Evolutionary conservation across 2,888 invertebrate species (phyloP).

Genomic region (Cataglyphis livida): DNA sequence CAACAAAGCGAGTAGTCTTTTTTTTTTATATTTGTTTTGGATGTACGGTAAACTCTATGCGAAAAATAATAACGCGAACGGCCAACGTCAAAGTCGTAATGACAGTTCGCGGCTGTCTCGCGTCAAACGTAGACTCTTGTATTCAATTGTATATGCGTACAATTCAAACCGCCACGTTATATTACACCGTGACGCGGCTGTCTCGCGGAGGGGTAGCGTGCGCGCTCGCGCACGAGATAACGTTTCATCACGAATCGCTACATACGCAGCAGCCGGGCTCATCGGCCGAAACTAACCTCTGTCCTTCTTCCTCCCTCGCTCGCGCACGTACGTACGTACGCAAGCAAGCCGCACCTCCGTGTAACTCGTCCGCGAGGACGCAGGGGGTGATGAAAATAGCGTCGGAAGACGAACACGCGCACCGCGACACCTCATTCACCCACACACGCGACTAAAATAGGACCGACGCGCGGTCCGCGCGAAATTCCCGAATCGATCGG

Average conservation of each 20-base stretch:
- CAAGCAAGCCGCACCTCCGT: constrained; percentile 44
- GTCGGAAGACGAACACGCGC: constrained; percentile 58
- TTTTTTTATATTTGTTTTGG: constrained; percentile 17
- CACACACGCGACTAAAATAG: constrained; percentile 81
- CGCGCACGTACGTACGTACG: constrained; percentile 43
- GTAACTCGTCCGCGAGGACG: constrained; percentile 64
- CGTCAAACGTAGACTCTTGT: neutral
- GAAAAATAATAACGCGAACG: neutral
- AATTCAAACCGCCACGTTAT: constrained; percentile 7
- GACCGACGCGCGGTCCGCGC: constrained; percentile 71
- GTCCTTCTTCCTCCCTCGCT: constrained; percentile 57
- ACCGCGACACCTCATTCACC: constrained; percentile 79
- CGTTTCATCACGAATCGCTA: constrained; percentile 33
- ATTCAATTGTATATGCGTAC: neutral
- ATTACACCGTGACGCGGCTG: constrained; percentile 54
- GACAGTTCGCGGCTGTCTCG: neutral
- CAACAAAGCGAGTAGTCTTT: constrained; percentile 8
- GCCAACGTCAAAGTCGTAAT: neutral
- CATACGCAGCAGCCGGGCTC: constrained; percentile 44
- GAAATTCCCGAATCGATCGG: constrained; percentile 76
- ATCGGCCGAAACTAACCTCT: constrained; percentile 75
- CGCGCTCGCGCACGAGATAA: neutral
- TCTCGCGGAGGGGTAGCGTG: neutral
- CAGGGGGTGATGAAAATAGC: constrained; percentile 78
- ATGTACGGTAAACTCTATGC: neutral